Percentiles rank a stretch among this genome's conserved stretches.
These are phyloP conservation scores for Stegophylla sp. DNA, from an alignment of 2,888 invertebrate species.

Conservation along the genomic window DNA sequence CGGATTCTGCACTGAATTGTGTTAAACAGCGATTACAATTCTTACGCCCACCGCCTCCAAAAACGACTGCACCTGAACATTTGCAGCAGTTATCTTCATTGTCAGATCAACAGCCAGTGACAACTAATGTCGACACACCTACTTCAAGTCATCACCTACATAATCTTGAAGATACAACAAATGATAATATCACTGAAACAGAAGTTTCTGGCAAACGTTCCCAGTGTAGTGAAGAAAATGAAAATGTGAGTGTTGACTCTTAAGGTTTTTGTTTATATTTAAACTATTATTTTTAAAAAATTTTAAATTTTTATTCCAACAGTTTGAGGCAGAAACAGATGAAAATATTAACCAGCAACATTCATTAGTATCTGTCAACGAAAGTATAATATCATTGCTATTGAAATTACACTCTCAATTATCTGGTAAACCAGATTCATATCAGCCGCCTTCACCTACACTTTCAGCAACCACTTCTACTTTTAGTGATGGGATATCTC, in stretches of 20 bases:
- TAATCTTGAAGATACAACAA: background rate
- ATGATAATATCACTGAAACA: background rate
- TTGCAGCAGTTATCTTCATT: background rate
- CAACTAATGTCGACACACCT: background rate
- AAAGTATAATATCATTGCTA: constrained; percentile 87
- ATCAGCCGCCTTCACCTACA: constrained; percentile 65
- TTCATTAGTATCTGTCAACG: constrained; percentile 69
- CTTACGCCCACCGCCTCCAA: constrained; percentile 14
- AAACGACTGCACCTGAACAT: background rate
- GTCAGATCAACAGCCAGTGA: background rate
- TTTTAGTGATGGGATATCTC: background rate
- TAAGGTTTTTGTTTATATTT: background rate
- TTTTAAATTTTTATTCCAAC: background rate
- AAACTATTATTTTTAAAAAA: background rate
- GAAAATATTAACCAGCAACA: background rate
- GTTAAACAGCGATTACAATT: constrained; percentile 43
- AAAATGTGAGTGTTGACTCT: background rate
- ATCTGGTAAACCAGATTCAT: constrained; percentile 83
- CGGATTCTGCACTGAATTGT: constrained; percentile 24
- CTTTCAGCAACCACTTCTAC: background rate
- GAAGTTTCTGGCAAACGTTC: background rate
- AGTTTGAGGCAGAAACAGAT: background rate
- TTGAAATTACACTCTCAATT: constrained; percentile 89
- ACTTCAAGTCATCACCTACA: no score
- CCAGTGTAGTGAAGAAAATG: background rate